Conservation (phyloP, 2,113 vertebrate genomes). For the Xiphophorus maculatus region DNA sequence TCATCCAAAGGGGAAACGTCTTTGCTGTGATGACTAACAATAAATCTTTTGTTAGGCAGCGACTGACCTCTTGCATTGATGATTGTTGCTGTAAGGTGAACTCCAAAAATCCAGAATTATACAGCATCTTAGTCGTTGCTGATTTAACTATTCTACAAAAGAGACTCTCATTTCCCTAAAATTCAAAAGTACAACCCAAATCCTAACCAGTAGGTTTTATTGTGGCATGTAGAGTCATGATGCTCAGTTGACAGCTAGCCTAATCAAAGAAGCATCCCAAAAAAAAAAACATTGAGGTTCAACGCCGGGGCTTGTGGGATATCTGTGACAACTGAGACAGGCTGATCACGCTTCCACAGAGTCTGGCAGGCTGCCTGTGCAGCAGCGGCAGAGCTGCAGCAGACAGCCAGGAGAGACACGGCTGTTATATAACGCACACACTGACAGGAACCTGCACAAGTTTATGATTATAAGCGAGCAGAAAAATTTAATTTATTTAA, state of each 20-base stretch:
- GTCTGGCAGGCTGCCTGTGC: background rate
- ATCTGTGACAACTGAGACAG: background rate
- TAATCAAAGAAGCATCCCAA: background rate
- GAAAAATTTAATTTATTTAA: background rate
- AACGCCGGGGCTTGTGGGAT: background rate
- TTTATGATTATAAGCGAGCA: background rate
- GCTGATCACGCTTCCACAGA: background rate
- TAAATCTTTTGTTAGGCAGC: no score
- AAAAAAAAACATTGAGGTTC: background rate
- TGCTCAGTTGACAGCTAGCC: background rate
- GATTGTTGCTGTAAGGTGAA: no score
- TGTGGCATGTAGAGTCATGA: background rate
- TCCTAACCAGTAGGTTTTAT: background rate
- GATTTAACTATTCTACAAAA: background rate
- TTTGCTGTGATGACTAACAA: no score
- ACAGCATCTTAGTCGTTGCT: no score
- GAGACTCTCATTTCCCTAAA: background rate
- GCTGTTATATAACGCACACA: background rate
- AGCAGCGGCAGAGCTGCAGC: background rate
- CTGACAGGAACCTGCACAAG: background rate
- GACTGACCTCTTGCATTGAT: no score
- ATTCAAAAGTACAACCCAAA: background rate
- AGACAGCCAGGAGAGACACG: background rate
- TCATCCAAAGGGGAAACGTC: no score
- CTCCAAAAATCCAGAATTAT: no score